These are phyloP conservation scores for Hemiscyllium ocellatum DNA, from an alignment of 2,113 vertebrate genomes.

Conservation along the genomic window DNA sequence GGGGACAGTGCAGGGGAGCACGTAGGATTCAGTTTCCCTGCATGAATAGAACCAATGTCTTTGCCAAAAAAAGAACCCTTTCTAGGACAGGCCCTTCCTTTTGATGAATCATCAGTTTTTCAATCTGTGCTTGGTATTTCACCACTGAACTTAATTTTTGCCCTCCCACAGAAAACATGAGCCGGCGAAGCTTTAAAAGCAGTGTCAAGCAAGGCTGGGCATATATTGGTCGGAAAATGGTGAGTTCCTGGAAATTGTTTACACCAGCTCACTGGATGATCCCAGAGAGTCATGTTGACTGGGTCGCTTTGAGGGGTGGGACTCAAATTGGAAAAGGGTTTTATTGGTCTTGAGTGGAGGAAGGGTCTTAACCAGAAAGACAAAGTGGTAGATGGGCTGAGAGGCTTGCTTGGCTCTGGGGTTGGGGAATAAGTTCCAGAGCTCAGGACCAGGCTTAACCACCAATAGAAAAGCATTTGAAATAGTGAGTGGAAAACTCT, in stretches of 20 bases:
- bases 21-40: too few species aligned
- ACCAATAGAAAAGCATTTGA: not conserved
- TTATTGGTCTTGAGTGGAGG: not conserved
- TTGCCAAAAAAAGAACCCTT: not conserved
- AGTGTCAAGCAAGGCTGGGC: slow-evolving; percentile 80
- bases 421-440: not conserved
- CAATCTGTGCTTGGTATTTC: not conserved
- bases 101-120: not conserved
- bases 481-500: not conserved
- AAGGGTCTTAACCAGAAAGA: not conserved
- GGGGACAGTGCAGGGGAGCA: not conserved
- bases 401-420: not conserved
- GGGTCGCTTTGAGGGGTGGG: not conserved
- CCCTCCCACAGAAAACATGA: slow-evolving; percentile 65
- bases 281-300: not conserved
- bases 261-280: not conserved
- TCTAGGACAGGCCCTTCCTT: not conserved
- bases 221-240: slow-evolving; percentile 91
- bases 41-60: not conserved
- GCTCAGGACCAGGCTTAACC: not conserved
- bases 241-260: slow-evolving; percentile 48
- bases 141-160: not conserved
- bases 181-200: slow-evolving; percentile 74
- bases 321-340: not conserved
- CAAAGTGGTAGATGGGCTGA: too few species aligned